Conservation (phyloP, 2,888 invertebrate species). For the Ichneumon xanthorius region DNA sequence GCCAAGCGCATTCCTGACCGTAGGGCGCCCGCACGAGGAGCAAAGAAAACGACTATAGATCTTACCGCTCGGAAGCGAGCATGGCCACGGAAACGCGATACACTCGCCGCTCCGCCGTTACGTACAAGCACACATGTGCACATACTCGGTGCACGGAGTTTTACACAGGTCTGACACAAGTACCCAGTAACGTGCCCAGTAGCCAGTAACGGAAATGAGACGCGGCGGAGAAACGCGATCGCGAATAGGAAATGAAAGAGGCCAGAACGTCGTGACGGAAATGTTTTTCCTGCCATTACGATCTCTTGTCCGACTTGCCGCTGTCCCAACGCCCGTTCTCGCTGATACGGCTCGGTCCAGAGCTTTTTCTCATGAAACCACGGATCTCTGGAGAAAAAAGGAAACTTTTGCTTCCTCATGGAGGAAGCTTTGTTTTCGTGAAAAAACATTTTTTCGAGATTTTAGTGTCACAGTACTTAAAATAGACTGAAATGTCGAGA, state of each 20-base stretch:
- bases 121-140: neutral
- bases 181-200: constrained; percentile 3
- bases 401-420: too few species aligned
- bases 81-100: constrained; percentile 44
- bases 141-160: neutral
- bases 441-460: too few species aligned
- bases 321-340: constrained; percentile 21
- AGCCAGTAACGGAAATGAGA: constrained; percentile 36
- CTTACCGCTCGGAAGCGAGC: constrained; percentile 47
- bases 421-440: too few species aligned
- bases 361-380: neutral
- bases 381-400: neutral
- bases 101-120: constrained; percentile 24
- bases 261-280: constrained; percentile 55
- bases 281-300: constrained; percentile 63
- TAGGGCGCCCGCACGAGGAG: neutral
- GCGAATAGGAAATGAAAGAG: constrained; percentile 43
- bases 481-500: too few species aligned
- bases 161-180: neutral
- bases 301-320: constrained; percentile 21
- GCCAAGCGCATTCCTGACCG: neutral
- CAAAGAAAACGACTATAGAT: constrained; percentile 34
- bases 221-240: constrained; percentile 16
- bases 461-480: too few species aligned
- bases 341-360: neutral